A percentile compares a stretch with the other conserved stretches of the same genome.
Conservation (phyloP, 23 tunicate genomes). For the Trididemnum clinides region DNA sequence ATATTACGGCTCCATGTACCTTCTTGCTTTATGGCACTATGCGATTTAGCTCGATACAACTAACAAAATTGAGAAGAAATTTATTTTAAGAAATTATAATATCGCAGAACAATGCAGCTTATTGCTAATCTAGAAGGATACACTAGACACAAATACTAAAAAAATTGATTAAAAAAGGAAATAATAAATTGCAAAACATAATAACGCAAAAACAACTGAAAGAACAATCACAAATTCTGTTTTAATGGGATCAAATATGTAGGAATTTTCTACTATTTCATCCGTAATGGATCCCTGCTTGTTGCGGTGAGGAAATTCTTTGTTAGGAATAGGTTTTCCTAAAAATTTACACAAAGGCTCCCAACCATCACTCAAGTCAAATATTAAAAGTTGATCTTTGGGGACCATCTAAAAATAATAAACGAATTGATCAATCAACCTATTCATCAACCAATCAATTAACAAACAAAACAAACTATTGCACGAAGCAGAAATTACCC, state of each 20-base stretch:
- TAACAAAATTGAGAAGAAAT: too few relatives aligned
- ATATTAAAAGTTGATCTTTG: conserved; percentile 14
- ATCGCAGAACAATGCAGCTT: too few relatives aligned
- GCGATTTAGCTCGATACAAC: too few relatives aligned
- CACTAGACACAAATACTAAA: too few relatives aligned
- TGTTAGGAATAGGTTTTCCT: conserved; percentile 22
- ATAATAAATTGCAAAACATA: background rate
- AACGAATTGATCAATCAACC: too few relatives aligned
- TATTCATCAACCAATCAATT: too few relatives aligned
- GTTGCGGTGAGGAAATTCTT: conserved; percentile 53
- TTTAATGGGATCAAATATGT: conserved; percentile 38
- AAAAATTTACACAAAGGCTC: conserved; percentile 47
- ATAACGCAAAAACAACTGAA: background rate
- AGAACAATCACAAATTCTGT: conserved; percentile 2
- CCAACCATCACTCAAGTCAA: conserved; percentile 47
- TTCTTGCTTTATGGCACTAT: too few relatives aligned
- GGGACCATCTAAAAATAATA: conserved; percentile 27
- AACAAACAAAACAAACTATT: too few relatives aligned
- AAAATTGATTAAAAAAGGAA: background rate
- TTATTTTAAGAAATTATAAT: too few relatives aligned
- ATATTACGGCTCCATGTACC: too few relatives aligned
- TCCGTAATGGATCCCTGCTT: conserved; percentile 46
- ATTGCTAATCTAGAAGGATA: too few relatives aligned
- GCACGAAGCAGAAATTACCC: too few relatives aligned
- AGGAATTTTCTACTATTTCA: conserved; percentile 42